Base-by-base conservation (phyloP, 2,113 vertebrate species). In the Tychaedon coryphoeus region DNA sequence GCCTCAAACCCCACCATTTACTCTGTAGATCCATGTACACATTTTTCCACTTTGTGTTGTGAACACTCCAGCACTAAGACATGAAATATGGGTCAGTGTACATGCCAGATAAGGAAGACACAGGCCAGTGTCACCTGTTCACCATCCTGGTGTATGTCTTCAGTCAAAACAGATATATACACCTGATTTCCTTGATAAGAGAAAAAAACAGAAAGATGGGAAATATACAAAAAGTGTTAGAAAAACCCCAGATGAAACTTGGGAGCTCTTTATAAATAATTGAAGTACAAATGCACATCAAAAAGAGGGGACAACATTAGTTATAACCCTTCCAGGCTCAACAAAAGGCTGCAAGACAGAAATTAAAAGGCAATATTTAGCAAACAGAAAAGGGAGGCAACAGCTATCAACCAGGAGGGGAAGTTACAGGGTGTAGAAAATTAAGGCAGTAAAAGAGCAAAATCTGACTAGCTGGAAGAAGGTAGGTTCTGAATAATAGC, bases 401-500 rank as follows among this genome's bases (percentile, higher is more conserved):
- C 11, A 86, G 47, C 45, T 86, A 65, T 73, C 74, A 82, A 22
- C 18, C 29, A 34, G 31, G 50, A 92, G 43, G 33, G 75, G 22
- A 90, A 90, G 54, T 80, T 92, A 80, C 5, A 76, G 42, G 26
- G 29, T 88, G 23, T 54, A 83, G 56, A 40, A 88, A 94, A 94
- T 83, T 58, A 66, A 83, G 31, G 67, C 64, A 73, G 36, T 14
- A 53, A 82, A 96, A 73, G 45, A 86, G 10, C 19, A 82, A 76
- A 94, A 61, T 58, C 42, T 88, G 43, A 60, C 65, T 85, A 85
- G 19, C 40, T 90, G 66, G 43, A 71, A 58, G 64, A 91, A 93
- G 86, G 81, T 85, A 93, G 7, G 14, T 82, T 72, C 62, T 95
- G 71, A 96, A 92, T 88, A 95, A 94, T 57, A 88, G 66, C 74